Conservation (phyloP, 92 coral and sea anemone genomes). For the Palythoa heliodiscus region DNA sequence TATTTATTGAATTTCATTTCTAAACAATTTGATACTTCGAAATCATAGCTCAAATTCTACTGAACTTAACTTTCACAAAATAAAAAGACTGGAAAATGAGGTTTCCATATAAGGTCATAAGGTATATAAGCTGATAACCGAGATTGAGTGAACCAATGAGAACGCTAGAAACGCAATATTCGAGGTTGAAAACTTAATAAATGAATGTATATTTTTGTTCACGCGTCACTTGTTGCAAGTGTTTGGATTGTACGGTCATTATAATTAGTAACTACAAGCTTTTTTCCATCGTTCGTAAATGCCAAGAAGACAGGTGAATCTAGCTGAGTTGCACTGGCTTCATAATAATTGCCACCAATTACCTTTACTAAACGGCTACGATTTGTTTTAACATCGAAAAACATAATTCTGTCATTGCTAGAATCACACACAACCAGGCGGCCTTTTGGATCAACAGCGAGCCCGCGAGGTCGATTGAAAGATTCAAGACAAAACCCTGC, state of each 20-base stretch:
- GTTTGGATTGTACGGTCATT: constrained; percentile 18
- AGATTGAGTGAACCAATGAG: too few species aligned
- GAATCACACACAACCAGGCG: constrained; percentile 18
- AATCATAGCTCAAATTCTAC: too few species aligned
- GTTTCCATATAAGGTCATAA: too few species aligned
- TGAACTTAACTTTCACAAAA: too few species aligned
- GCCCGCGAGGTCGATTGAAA: constrained; percentile 26
- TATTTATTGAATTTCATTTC: too few species aligned
- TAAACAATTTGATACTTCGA: too few species aligned
- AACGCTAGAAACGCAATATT: too few species aligned
- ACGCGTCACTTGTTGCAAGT: background rate
- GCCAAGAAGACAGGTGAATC: constrained; percentile 19
- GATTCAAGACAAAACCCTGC: background rate
- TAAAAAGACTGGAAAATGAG: too few species aligned
- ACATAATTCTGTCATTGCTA: constrained; percentile 10
- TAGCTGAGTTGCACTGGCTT: background rate
- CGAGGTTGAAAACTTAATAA: too few species aligned
- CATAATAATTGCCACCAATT: background rate
- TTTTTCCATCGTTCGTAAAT: background rate
- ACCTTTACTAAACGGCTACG: background rate
- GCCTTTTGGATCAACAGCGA: constrained; percentile 8
- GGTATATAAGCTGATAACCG: too few species aligned
- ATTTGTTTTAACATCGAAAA: constrained; percentile 1
- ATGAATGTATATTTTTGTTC: background rate
- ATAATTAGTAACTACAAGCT: background rate